Percentiles rank a stretch among this genome's conserved stretches.
Conservation (phyloP, 2,797 vertebrate species). For the Perodicticus potto region DNA sequence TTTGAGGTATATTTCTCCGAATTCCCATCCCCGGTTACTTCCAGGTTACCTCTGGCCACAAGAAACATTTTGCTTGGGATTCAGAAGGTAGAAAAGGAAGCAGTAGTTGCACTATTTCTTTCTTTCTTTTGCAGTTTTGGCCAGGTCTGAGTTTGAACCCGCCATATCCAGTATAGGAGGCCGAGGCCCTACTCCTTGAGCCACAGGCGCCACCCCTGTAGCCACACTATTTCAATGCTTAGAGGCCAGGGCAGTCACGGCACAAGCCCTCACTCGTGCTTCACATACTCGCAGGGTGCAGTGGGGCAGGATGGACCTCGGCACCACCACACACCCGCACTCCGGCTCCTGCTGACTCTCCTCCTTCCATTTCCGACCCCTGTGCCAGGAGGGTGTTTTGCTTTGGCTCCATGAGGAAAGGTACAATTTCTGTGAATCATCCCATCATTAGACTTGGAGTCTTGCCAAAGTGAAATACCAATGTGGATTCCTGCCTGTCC, state of each 20-base stretch:
- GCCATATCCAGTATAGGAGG: too few species aligned
- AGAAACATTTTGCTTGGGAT: background rate
- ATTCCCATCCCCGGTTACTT: background rate
- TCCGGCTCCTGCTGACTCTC: background rate
- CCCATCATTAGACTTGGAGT: background rate
- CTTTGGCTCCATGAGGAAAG: background rate
- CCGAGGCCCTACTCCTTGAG: too few species aligned
- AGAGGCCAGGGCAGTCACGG: background rate
- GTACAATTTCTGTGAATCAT: background rate
- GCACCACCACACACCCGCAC: background rate
- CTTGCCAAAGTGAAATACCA: background rate
- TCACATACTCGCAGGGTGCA: background rate
- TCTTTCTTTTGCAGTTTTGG: too few species aligned
- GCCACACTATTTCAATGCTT: background rate
- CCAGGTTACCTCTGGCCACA: background rate
- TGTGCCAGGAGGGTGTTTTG: background rate
- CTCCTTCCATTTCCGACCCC: background rate
- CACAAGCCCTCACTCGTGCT: background rate
- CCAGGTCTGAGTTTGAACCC: too few species aligned
- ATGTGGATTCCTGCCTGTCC: background rate
- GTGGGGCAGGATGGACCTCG: background rate
- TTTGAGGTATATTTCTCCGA: background rate
- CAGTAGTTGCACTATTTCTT: background rate
- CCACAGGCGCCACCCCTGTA: too few species aligned
- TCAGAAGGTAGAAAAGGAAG: background rate